Evolutionary conservation across 2,888 invertebrate species (phyloP).

Genomic region (Zygaena filipendulae): DNA sequence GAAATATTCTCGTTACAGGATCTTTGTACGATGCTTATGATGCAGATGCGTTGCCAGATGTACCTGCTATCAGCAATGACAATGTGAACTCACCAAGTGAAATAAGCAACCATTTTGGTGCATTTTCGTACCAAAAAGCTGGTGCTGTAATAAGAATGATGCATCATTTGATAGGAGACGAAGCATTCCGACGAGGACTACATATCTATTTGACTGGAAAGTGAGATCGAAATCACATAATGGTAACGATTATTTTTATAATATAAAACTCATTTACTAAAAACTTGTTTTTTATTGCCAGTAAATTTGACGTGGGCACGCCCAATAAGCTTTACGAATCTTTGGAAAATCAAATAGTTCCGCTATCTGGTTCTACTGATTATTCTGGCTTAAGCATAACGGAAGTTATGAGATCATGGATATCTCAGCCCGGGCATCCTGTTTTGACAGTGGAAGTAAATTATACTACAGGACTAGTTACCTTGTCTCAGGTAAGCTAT

Average conservation of each 20-base stretch:
- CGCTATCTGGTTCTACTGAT: conserved; percentile 25
- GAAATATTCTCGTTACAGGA: conserved; percentile 70
- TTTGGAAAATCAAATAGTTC: conserved; percentile 39
- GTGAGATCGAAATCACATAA: no score
- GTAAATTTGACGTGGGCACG: conserved; percentile 45
- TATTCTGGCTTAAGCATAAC: conserved; percentile 30
- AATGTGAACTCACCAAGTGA: conserved; percentile 70
- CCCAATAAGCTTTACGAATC: conserved; percentile 58
- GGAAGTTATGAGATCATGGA: conserved; percentile 48
- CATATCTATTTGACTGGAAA: conserved; percentile 42
- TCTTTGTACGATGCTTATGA: conserved; percentile 73
- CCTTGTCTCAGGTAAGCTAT: conserved; percentile 40
- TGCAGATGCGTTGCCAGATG: conserved; percentile 59
- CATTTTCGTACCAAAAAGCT: conserved; percentile 76
- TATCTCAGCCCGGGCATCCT: conserved; percentile 47
- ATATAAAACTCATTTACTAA: no score
- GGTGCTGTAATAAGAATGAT: conserved; percentile 60
- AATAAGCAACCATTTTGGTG: conserved; percentile 72
- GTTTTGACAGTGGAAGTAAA: conserved; percentile 39
- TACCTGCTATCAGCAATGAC: conserved; percentile 67
- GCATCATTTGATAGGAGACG: conserved; percentile 49
- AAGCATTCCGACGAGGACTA: conserved; percentile 33
- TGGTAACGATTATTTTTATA: neutral
- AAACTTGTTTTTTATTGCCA: no score
- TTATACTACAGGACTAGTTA: conserved; percentile 30